phyloP scores from a whole-genome alignment of 2,888 invertebrate species.

The Apamea sordens region DNA sequence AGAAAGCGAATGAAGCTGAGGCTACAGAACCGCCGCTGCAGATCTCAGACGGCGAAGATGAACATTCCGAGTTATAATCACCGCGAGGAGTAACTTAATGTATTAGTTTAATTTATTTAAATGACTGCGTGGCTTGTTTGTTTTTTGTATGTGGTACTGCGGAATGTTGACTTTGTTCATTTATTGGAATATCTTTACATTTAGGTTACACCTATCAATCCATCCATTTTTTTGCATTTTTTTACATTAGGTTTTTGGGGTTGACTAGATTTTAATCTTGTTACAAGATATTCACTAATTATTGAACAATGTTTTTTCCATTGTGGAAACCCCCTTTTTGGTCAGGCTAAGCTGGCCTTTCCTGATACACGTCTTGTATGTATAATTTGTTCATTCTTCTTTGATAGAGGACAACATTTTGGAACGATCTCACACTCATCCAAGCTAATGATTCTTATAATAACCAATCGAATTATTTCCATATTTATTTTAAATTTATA shows the following conservation, averaged over 20 bases:
- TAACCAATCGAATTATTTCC: background rate
- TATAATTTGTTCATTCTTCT: constrained; percentile 12
- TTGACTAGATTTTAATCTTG: constrained; percentile 6
- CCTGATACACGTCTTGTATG: constrained; percentile 13
- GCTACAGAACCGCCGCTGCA: constrained; percentile 78
- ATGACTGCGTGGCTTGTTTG: constrained; percentile 81
- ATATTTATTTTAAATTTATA: constrained; percentile 1
- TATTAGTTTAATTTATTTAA: constrained; percentile 86
- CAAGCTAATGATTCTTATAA: background rate
- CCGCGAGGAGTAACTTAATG: constrained; percentile 78
- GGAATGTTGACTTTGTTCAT: constrained; percentile 20
- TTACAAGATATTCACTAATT: constrained; percentile 14
- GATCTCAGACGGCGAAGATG: constrained; percentile 76
- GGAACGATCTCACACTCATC: constrained; percentile 24
- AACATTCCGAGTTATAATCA: constrained; percentile 90
- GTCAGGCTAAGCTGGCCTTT: constrained; percentile 33
- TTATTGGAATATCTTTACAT: constrained; percentile 53
- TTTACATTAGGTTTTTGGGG: constrained; percentile 18
- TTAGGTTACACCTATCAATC: constrained; percentile 36
- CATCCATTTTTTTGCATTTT: constrained; percentile 38
- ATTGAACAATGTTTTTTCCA: background rate
- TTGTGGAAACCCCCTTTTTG: background rate
- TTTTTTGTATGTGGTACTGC: constrained; percentile 73
- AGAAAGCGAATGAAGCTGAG: constrained; percentile 61
- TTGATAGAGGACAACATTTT: background rate